These are phyloP conservation scores for Uropetala carovei DNA, from an alignment of 2,888 invertebrate species.

Conservation along the genomic window DNA sequence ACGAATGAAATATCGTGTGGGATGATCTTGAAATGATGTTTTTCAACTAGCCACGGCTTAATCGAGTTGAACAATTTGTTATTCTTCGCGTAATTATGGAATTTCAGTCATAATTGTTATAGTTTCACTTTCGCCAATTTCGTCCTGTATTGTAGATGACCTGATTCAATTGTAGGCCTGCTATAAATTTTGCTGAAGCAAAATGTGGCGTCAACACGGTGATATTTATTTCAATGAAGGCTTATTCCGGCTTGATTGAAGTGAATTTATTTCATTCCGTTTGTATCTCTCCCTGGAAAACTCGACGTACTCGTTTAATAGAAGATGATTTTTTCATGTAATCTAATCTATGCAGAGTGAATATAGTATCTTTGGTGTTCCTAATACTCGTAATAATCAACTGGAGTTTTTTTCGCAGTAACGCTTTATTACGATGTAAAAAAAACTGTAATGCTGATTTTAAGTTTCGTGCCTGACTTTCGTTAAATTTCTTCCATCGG, in stretches of 20 bases:
- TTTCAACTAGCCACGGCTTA: no score
- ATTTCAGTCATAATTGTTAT: neutral
- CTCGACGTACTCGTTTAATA: neutral
- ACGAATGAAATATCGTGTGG: no score
- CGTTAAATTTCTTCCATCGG: no score
- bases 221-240: conserved; percentile 9
- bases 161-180: neutral
- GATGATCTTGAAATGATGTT: no score
- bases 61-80: no score
- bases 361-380: no score
- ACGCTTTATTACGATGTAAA: no score
- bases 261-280: neutral
- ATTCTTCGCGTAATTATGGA: neutral
- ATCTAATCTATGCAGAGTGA: no score
- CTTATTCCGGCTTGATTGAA: neutral
- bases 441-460: no score
- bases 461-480: no score
- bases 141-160: neutral
- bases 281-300: neutral
- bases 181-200: neutral
- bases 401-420: no score
- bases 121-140: neutral
- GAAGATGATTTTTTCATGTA: neutral
- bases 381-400: no score
- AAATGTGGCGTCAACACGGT: neutral